Evolutionary conservation across 2,797 vertebrate species (phyloP).

Genomic region (Hapalemur alaotrensis): DNA sequence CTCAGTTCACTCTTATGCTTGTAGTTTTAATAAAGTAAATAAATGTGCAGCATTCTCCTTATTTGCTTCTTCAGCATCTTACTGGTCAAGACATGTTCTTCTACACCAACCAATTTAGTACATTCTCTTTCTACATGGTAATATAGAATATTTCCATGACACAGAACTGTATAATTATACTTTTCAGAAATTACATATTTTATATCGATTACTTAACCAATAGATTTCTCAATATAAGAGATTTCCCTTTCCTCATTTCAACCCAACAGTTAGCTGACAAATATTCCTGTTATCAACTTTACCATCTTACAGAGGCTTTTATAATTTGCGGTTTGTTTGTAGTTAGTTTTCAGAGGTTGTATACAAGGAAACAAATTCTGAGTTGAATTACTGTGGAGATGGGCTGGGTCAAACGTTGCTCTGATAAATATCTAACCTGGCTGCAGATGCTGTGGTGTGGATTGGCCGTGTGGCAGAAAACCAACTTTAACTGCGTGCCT

Average conservation of each 20-base stretch:
- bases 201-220: background rate
- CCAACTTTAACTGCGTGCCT: background rate
- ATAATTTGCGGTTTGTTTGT: background rate
- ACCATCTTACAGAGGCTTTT: background rate
- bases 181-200: background rate
- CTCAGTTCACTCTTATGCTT: background rate
- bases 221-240: background rate
- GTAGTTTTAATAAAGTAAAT: background rate
- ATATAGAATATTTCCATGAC: background rate
- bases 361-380: background rate
- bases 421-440: background rate
- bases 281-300: background rate
- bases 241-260: background rate
- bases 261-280: background rate
- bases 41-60: background rate
- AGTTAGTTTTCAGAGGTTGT: background rate
- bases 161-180: background rate
- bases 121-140: background rate
- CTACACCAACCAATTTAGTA: background rate
- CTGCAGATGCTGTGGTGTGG: background rate
- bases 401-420: background rate
- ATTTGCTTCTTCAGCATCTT: background rate
- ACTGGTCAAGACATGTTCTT: background rate
- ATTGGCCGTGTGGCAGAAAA: background rate
- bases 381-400: background rate